Percentiles rank a stretch among this genome's conserved stretches.
Evolutionary conservation across 2,113 vertebrate genomes (phyloP).

Genomic region (Alligator sinensis): DNA sequence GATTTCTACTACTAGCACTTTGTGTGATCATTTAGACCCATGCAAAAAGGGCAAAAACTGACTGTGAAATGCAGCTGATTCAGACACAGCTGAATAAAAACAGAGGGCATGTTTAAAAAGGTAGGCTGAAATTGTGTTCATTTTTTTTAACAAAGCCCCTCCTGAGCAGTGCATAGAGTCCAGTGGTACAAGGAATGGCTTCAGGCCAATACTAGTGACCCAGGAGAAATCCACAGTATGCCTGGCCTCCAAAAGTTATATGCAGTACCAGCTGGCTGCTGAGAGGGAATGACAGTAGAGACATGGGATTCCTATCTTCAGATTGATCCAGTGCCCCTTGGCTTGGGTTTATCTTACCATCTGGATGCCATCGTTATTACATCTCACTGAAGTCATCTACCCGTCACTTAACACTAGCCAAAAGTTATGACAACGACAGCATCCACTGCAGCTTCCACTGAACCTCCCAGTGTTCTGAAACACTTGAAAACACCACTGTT

Average conservation of each 20-base stretch:
- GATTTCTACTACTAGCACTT: not conserved
- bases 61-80: not conserved
- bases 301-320: not conserved
- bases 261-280: not conserved
- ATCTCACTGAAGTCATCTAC: not conserved
- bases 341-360: not conserved
- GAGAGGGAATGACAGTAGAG: not conserved
- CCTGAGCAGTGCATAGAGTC: accelerated
- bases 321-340: not conserved
- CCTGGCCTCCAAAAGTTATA: not conserved
- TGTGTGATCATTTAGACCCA: not conserved
- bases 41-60: not conserved
- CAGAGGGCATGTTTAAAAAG: not conserved
- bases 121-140: not conserved
- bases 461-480: not conserved
- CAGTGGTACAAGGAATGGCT: not conserved
- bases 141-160: not conserved
- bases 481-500: not conserved
- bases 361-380: not conserved
- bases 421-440: accelerated
- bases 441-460: not conserved
- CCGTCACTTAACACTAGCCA: not conserved
- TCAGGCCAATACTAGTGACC: accelerated
- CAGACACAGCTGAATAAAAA: not conserved
- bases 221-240: not conserved